Percentiles rank a stretch among this genome's conserved stretches.
These are phyloP conservation scores for Poeciliopsis gracilis DNA, from an alignment of 2,797 vertebrate genomes.

Conservation along the genomic window DNA sequence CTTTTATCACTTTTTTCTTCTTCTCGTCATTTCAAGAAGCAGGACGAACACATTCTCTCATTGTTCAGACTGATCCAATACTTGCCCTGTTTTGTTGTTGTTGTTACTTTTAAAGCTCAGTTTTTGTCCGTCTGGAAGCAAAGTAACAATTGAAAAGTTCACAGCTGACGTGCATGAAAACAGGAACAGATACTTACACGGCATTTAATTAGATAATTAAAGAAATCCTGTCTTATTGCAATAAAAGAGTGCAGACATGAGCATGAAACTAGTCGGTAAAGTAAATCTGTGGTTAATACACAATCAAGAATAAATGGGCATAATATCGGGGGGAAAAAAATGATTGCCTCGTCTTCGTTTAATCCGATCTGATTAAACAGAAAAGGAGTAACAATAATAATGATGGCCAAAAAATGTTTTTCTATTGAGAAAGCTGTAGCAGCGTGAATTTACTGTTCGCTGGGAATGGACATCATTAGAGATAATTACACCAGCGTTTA, in stretches of 20 bases:
- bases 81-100: neutral
- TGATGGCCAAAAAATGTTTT: neutral
- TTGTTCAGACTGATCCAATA: conserved; percentile 5
- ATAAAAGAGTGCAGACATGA: neutral
- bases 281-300: neutral
- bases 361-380: neutral
- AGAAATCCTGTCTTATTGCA: neutral
- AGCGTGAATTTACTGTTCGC: neutral
- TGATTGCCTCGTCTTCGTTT: neutral
- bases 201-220: conserved; percentile 1
- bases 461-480: neutral
- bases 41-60: neutral
- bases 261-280: neutral
- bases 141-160: neutral
- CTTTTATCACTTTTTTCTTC: neutral
- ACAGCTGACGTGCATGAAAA: neutral
- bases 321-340: neutral
- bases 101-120: neutral
- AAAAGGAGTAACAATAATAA: neutral
- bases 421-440: neutral
- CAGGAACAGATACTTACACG: neutral
- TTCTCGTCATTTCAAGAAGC: neutral
- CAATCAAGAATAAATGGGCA: neutral
- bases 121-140: neutral
- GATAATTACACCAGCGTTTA: neutral